A percentile compares a stretch with the other conserved stretches of the same genome.
Conservation (phyloP, 2,888 invertebrate genomes). For the Asteroscopus sphinx region DNA sequence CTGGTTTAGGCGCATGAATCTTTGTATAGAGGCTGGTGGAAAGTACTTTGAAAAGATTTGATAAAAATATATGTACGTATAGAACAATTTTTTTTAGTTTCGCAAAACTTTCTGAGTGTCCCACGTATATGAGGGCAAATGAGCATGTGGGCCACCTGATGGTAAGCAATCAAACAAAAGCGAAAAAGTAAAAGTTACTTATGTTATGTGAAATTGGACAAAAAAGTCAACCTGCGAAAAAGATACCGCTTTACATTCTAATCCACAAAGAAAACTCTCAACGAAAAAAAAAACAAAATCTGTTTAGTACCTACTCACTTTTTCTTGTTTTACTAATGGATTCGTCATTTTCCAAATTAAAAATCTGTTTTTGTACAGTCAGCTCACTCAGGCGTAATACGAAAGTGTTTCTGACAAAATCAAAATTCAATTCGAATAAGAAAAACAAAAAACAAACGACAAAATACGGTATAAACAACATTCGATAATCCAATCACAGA, state of each 20-base stretch:
- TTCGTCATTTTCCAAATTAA: conserved; percentile 32
- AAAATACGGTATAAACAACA: conserved; percentile 32
- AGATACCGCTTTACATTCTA: conserved; percentile 1
- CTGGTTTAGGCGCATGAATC: too few species aligned
- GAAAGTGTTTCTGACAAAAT: conserved; percentile 17
- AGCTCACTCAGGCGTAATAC: conserved; percentile 4
- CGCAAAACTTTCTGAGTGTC: too few species aligned
- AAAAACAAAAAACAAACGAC: conserved; percentile 29
- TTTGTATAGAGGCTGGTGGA: too few species aligned
- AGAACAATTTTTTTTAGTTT: too few species aligned
- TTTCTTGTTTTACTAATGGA: conserved; percentile 38
- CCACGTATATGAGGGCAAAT: too few species aligned
- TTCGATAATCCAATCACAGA: conserved; percentile 56
- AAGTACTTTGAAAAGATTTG: too few species aligned
- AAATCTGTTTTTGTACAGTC: conserved; percentile 25
- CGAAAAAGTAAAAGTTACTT: too few species aligned
- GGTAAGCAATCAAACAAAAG: too few species aligned
- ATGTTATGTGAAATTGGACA: background rate
- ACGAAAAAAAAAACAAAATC: conserved; percentile 12
- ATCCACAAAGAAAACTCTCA: conserved; percentile 3
- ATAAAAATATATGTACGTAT: too few species aligned
- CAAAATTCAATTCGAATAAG: conserved; percentile 18
- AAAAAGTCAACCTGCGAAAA: background rate
- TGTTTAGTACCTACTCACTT: background rate
- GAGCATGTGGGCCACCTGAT: too few species aligned